A percentile compares a stretch with the other conserved stretches of the same genome.
phyloP scores from a whole-genome alignment of 2,797 vertebrate genomes.

The Acanthopagrus latus region DNA sequence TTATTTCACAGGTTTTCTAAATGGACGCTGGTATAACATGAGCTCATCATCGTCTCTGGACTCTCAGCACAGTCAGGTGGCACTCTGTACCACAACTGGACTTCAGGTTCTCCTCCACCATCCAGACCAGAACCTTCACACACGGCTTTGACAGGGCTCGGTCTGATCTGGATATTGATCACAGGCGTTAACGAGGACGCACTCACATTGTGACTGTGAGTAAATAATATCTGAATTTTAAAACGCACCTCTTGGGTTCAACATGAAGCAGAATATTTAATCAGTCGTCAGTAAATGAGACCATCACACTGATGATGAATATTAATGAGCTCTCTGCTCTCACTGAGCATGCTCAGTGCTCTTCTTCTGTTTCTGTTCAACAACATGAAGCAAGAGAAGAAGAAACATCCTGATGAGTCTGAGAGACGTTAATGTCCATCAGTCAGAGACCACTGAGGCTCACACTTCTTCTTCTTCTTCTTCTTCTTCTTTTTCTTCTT shows the following conservation, averaged over 20 bases:
- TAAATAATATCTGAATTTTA: conserved; percentile 79
- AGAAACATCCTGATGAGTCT: no score
- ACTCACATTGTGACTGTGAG: conserved; percentile 49
- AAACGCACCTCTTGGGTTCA: conserved; percentile 79
- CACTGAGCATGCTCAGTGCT: conserved; percentile 31
- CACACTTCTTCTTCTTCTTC: no score
- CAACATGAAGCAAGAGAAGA: not conserved
- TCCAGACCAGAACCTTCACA: not conserved
- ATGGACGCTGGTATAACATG: not conserved
- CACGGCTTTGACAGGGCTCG: not conserved
- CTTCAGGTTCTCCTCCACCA: no score
- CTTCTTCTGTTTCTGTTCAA: not conserved
- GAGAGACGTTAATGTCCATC: no score
- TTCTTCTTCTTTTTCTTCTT: no score
- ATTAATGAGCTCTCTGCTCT: conserved; percentile 2
- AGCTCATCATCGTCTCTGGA: no score
- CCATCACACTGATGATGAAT: conserved; percentile 52
- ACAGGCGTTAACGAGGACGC: not conserved
- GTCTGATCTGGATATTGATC: no score
- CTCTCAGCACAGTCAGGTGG: no score
- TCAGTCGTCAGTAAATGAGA: conserved; percentile 74
- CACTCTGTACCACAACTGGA: no score
- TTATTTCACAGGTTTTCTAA: not conserved
- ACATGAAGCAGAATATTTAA: conserved; percentile 82
- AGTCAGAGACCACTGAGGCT: no score